Evolutionary conservation across 2,888 invertebrate genomes (phyloP).

Genomic region (Seladonia tumulorum): DNA sequence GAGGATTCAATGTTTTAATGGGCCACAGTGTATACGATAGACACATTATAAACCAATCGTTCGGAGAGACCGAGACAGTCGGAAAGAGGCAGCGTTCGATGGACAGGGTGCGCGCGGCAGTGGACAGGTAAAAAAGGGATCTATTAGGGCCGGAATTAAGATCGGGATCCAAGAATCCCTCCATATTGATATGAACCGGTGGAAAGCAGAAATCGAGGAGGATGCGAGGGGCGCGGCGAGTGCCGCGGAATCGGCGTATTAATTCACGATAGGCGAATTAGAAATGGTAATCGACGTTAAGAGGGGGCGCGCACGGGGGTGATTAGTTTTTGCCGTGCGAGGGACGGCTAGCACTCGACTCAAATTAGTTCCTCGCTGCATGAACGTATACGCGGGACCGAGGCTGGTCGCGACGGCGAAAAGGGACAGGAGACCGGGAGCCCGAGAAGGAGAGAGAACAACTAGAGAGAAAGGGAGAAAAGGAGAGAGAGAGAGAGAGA

Average conservation of each 20-base stretch:
- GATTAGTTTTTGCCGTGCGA: conserved; percentile 68
- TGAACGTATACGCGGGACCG: conserved; percentile 60
- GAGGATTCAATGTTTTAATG: neutral
- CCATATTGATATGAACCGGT: conserved; percentile 34
- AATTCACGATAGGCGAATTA: conserved; percentile 78
- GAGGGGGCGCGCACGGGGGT: conserved; percentile 43
- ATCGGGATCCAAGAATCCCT: conserved; percentile 27
- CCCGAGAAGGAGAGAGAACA: conserved; percentile 30
- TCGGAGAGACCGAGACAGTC: neutral
- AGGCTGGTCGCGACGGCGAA: conserved; percentile 53
- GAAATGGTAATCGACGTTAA: conserved; percentile 74
- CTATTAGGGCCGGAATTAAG: conserved; percentile 8
- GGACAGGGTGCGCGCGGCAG: neutral
- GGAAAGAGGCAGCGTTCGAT: neutral
- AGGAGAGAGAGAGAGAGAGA: conserved; percentile 21
- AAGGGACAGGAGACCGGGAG: conserved; percentile 27
- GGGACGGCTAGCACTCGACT: conserved; percentile 70
- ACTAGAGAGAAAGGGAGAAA: conserved; percentile 30
- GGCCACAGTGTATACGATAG: neutral
- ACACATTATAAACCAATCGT: conserved; percentile 8
- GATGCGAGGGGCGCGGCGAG: conserved; percentile 3
- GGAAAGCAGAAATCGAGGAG: conserved; percentile 18
- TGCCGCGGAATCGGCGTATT: conserved; percentile 47
- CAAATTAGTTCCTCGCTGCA: conserved; percentile 76
- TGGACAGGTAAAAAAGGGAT: neutral